Conservation (phyloP, 1,140 invertebrate genomes). For the Thaumatotibia leucotreta region DNA sequence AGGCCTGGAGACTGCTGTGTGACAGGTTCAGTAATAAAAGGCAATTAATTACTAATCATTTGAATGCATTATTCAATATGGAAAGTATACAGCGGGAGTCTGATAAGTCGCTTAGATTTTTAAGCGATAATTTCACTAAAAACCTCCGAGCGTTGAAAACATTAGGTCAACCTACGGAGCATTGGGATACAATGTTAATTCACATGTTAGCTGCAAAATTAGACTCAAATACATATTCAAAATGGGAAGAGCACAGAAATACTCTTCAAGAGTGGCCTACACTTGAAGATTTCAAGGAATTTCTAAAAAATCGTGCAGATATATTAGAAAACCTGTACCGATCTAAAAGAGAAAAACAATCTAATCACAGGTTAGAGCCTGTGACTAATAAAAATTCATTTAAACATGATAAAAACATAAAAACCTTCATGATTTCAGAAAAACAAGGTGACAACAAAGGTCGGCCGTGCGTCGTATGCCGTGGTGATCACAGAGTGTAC, state of each 20-base stretch:
- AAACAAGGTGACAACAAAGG: no score
- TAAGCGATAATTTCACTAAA: neutral
- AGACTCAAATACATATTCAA: neutral
- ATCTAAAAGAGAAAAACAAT: neutral
- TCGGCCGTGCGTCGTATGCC: conserved; percentile 13
- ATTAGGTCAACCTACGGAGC: neutral
- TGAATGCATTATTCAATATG: conserved; percentile 5
- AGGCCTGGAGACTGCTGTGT: conserved; percentile 41
- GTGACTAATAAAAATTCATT: no score
- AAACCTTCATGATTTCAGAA: conserved; percentile 4
- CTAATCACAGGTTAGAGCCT: no score
- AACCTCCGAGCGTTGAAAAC: neutral
- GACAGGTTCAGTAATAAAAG: conserved; percentile 40
- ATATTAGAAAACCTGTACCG: neutral
- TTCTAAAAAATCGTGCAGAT: neutral
- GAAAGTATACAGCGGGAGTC: neutral
- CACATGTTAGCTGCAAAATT: neutral
- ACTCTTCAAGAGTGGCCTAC: neutral
- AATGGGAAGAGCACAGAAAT: neutral
- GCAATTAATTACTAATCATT: conserved; percentile 23
- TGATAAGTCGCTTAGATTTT: conserved; percentile 6
- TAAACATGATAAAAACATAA: neutral
- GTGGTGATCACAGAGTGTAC: neutral
- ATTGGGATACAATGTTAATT: neutral
- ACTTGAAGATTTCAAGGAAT: neutral